phyloP scores from a whole-genome alignment of 2,113 vertebrate species.

The Epinephelus cyanopodus region DNA sequence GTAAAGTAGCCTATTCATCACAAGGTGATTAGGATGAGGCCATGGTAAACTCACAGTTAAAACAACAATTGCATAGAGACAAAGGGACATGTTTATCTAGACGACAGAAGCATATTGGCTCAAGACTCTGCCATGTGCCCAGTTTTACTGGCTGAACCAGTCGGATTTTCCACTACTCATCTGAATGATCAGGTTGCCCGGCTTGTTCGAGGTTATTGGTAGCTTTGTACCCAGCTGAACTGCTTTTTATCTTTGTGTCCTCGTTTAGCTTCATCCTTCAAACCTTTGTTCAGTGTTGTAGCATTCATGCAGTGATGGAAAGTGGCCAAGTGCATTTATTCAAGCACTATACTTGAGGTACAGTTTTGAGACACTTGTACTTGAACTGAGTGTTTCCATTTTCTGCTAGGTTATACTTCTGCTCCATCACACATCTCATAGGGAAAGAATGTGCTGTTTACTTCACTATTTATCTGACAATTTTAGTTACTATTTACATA shows the following conservation, averaged over 20 bases:
- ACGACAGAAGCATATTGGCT: background rate
- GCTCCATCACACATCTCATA: too few species aligned
- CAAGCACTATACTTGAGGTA: too few species aligned
- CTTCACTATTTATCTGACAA: too few species aligned
- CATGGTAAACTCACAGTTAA: too few species aligned
- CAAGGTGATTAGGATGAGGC: too few species aligned
- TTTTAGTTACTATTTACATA: too few species aligned
- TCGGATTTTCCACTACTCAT: background rate
- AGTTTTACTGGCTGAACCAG: conserved; percentile 54
- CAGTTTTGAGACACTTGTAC: too few species aligned
- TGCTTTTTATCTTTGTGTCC: conserved; percentile 20
- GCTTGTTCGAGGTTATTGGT: conserved; percentile 13
- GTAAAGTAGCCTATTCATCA: background rate
- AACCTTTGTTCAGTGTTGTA: background rate
- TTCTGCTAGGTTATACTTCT: too few species aligned
- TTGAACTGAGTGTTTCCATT: too few species aligned
- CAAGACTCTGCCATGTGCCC: background rate
- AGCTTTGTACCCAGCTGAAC: background rate
- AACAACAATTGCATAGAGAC: background rate
- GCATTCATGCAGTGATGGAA: background rate
- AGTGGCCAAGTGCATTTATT: too few species aligned
- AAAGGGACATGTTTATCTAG: conserved; percentile 27
- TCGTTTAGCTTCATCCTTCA: background rate
- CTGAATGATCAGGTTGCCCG: conserved; percentile 35
- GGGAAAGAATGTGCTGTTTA: too few species aligned